Percentiles rank a stretch among this genome's conserved stretches.
These are phyloP conservation scores for Raphicerus campestris DNA, from an alignment of 2,113 vertebrate genomes.

Conservation along the genomic window DNA sequence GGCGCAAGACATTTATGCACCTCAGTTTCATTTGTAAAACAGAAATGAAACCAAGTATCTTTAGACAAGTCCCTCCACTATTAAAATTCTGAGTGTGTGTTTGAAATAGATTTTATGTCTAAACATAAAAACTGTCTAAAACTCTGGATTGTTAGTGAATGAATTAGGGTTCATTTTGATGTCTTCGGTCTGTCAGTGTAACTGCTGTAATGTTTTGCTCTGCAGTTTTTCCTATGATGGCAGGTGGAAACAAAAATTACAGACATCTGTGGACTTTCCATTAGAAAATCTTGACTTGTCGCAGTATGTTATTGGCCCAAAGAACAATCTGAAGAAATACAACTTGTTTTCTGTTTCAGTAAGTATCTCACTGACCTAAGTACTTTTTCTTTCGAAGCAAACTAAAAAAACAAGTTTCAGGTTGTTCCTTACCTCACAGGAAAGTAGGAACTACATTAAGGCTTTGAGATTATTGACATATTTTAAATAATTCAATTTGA, in stretches of 20 bases:
- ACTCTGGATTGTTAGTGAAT: not conserved
- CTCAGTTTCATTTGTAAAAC: not conserved
- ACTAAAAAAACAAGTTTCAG: not conserved
- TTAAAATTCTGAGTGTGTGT: not conserved
- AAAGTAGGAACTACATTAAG: not conserved
- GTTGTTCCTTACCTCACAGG: not conserved
- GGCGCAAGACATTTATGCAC: not conserved
- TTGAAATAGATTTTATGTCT: not conserved
- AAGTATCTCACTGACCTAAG: constrained; percentile 79
- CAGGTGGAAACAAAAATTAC: constrained; percentile 97
- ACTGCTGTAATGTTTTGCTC: constrained; percentile 16
- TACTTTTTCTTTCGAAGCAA: not conserved
- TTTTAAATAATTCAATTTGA: not conserved
- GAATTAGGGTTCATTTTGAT: not conserved
- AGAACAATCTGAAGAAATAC: constrained; percentile 90
- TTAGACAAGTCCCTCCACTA: not conserved
- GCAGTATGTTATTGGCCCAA: constrained; percentile 96
- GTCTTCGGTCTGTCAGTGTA: not conserved
- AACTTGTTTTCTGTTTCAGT: constrained; percentile 95
- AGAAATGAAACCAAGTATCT: not conserved
- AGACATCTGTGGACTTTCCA: constrained; percentile 94
- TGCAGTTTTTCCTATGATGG: constrained; percentile 96
- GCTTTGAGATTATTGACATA: not conserved
- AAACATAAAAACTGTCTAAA: not conserved
- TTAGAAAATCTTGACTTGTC: constrained; percentile 92